These are phyloP conservation scores for Neogale vison DNA, from an alignment of 2,113 vertebrate species.

Conservation along the genomic window DNA sequence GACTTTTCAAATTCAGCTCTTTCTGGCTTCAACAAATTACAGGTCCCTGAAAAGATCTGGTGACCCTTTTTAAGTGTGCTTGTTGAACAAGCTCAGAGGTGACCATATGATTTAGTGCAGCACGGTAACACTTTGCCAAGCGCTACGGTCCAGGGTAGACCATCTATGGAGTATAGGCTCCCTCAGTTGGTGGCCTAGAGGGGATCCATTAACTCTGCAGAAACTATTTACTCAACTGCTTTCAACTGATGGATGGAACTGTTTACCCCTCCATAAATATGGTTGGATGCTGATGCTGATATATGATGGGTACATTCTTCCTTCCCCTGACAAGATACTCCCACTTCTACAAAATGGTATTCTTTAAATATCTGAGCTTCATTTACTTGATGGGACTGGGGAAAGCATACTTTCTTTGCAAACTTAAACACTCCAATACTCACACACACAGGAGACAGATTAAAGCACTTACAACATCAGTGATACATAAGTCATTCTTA, in stretches of 20 bases:
- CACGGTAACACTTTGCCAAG: constrained; percentile 38
- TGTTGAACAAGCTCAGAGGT: constrained; percentile 72
- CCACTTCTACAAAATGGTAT: not conserved
- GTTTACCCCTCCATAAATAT: not conserved
- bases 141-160: not conserved
- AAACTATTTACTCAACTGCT: not conserved
- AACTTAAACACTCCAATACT: not conserved
- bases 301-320: no score
- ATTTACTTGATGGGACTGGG: not conserved
- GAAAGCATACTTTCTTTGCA: not conserved
- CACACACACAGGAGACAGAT: not conserved
- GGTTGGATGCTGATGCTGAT: not conserved
- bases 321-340: not conserved
- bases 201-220: constrained; percentile 50
- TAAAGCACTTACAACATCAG: not conserved
- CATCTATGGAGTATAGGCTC: constrained; percentile 53
- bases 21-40: constrained; percentile 74
- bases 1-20: constrained; percentile 76
- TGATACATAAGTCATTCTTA: not conserved
- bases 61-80: constrained; percentile 74
- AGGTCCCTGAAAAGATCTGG: constrained; percentile 74
- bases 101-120: constrained; percentile 61
- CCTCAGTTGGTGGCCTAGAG: constrained; percentile 59
- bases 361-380: constrained; percentile 39
- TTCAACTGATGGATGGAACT: not conserved